Base-by-base conservation (phyloP, 2,888 invertebrate genomes). In the Tillus elongatus region DNA sequence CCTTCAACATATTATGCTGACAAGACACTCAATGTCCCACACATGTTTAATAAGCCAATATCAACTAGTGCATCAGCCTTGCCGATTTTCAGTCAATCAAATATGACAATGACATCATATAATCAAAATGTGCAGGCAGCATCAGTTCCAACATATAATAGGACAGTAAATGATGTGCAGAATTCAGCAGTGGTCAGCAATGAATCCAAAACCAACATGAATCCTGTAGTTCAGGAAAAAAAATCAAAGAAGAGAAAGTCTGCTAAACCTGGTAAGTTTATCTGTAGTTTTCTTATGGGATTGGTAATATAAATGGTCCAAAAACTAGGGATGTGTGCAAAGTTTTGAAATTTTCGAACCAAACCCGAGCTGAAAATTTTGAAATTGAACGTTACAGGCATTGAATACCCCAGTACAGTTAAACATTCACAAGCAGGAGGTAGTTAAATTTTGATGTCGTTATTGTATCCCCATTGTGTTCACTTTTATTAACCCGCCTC, bases 1-100 rank as follows among this genome's bases (percentile, higher is more conserved):
- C 55, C 63, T 14, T 57, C 70, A 6, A 53, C 71, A 11, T 64
- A 72, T 36, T 67, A 65, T 44, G 44, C 51, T 2, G 66, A 67
- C 35, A 66, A 65, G 46, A 54, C 53, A 13, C 37, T 61, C 27
- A 39, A 56, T 8, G 40, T 55, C 3, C 46, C 58, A 19, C 56
- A 56, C 37, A 56, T 66, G 50, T 63, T 63, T 43, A 58, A 54
- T 33, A 65, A 64, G 46, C 51, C 57, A 2, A 59, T 58, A 31
- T 47, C 57, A 3, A 54, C 57, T 3, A 56, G 51, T 37, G 36
- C 60, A 1, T 49, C 58, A 0, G 53, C 49, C 15, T 47, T 61
- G 39, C 61, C 63, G 11, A 61, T 64, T 47, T 64, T 64, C 40
- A 58, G 57, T 36, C 64, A 64, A 44, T 49, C 59, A 1, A 58